Evolutionary conservation across 1,140 invertebrate genomes (phyloP), one percentile per base, ranked within the genome.

Genomic region (Brachionus sp.): DNA sequence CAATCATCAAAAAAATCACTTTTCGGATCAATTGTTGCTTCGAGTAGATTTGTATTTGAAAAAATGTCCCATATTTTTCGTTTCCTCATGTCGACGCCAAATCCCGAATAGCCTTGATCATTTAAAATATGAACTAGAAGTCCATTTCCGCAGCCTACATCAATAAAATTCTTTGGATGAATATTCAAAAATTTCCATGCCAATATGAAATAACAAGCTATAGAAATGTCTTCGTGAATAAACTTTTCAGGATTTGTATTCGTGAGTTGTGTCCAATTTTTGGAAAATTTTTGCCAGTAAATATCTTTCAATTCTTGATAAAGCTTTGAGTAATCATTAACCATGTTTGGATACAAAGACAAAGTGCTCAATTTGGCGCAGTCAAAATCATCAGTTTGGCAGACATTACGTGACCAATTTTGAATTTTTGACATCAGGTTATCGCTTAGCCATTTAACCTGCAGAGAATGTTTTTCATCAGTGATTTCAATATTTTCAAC

Each of bases 111-210:
- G 84, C 95, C 95, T 90, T 98, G 95, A 84, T 91, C 91, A 42
- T 91, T 92, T 9, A 98, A 90, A 83, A 98, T 93, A 89, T 95
- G 92, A 10, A 97, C 95, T 3, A 99, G 90, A 12, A 99, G 90
- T 23, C 97, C 97, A 91, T 98, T 98, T 0, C 97, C 96, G 91
- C 96, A 99, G 0, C 96, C 96, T 35, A 98, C 90, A 90, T 98
- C 96, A 1, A 96, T 91, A 91, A 98, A 98, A 1, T 90, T 92
- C 86, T 93, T 92, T 83, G 90, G 87, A 50, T 25, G 5, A 12
- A 46, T 16, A 13, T 33, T 19, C 12, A 78, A 44, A 50, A 23
- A 33, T 33, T 42, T 33, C 68, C 80, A 66, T 80, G 84, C 86
- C 42, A 95, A 89, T 35, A 97, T 89, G 16, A 99, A 90, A 88